Evolutionary conservation across 2,797 vertebrate genomes (phyloP), one percentile per base, ranked within the genome.

Genomic region (Lepilemur septentrionalis): DNA sequence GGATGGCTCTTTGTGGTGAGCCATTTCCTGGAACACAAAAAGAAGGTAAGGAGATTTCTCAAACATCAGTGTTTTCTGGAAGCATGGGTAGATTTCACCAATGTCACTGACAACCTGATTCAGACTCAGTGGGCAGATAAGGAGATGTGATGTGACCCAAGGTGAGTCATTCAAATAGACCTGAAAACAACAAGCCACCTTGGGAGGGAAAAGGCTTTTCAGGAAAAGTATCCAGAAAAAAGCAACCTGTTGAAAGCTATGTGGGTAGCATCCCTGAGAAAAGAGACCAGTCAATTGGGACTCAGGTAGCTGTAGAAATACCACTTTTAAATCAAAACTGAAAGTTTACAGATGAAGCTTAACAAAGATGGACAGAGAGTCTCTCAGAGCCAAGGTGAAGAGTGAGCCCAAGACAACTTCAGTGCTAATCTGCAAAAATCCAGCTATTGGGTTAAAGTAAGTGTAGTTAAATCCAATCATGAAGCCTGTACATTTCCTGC

Each of bases 311-410:
- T 94, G 20, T 23, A 80, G 85, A 89, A 93, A 91, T n/a, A 73
- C 2, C 28, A 92, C 67, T 86, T 95, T 63, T 43, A 89, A 93
- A 73, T 73, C 32, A 91, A 67, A 95, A 72, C 73, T 41, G 35
- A 48, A 65, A 12, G 22, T 78, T 95, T 91, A 59, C 5, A 15
- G 35, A 52, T 91, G 69, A 95, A 20, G 32, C 48, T 84, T 91
- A 69, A 48, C 7, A 32, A 93, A 28, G 61, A 83, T 4, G 11
- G 63, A 20, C 61, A 83, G 32, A 69, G 43, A 65, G 22, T 73
- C 48, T 78, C 67, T 81, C 10, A 50, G 2, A 43, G 55, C 28
- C 32, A 46, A 52, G 25, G 50, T 80, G 20, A 79, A 86, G n/a
- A 63, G 43, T 82, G 46, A 76, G 48, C 18, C 38, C 73, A 91